Percentiles rank a stretch among this genome's conserved stretches.
These are phyloP conservation scores for Pelagia noctiluca DNA, from an alignment of 30 jellyfish, hydroid and myxozoan species.

Conservation along the genomic window DNA sequence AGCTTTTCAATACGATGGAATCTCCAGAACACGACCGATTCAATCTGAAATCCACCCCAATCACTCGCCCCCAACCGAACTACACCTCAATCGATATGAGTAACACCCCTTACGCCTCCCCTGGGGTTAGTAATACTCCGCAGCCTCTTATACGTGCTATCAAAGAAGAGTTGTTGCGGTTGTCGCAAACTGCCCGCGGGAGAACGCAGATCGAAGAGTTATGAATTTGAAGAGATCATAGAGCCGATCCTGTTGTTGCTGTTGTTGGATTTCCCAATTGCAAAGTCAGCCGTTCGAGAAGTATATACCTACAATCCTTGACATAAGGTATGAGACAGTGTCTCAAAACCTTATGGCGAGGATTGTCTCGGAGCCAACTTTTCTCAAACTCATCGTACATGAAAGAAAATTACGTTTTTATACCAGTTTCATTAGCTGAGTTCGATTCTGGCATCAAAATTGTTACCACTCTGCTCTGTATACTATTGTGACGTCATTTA, in stretches of 20 bases:
- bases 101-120: constrained; percentile 41
- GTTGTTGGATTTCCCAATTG: too few relatives aligned
- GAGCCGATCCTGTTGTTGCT: neutral
- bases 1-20: constrained; percentile 62
- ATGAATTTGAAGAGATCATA: neutral
- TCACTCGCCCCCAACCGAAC: constrained; percentile 59
- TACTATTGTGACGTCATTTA: too few relatives aligned
- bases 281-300: too few relatives aligned
- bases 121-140: constrained; percentile 55
- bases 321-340: too few relatives aligned
- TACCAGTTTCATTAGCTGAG: too few relatives aligned
- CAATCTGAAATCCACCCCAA: constrained; percentile 19
- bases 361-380: too few relatives aligned
- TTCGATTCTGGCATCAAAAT: too few relatives aligned
- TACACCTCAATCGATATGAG: constrained; percentile 81
- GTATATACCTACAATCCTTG: too few relatives aligned
- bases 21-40: constrained; percentile 39
- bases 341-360: too few relatives aligned
- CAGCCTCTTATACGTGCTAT: constrained; percentile 97
- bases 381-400: too few relatives aligned
- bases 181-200: constrained; percentile 79
- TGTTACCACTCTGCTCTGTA: too few relatives aligned
- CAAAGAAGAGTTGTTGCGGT: constrained; percentile 83
- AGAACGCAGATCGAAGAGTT: constrained; percentile 74
- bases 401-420: too few relatives aligned